Conservation (phyloP, 92 coral and sea anemone species). For the Ricordea florida region DNA sequence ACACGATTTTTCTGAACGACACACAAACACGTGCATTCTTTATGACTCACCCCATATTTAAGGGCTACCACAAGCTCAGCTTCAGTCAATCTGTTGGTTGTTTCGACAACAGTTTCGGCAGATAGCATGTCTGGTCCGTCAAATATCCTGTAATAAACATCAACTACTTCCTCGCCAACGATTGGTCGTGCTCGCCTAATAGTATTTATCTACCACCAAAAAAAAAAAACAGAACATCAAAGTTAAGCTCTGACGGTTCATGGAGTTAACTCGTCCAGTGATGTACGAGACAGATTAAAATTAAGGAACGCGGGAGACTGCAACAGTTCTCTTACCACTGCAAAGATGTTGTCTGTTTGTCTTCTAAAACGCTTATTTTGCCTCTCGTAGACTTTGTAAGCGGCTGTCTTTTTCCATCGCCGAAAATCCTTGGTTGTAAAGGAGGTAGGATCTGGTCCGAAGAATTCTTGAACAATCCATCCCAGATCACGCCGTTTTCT, state of each 20-base stretch:
- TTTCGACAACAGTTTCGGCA: slow-evolving; percentile 46
- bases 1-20: no score
- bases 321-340: slow-evolving; percentile 26
- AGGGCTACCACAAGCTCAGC: slow-evolving; percentile 35
- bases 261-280: no score
- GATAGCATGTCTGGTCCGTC: slow-evolving; percentile 34
- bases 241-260: neutral
- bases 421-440: neutral
- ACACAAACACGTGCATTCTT: no score
- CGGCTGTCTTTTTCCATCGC: neutral
- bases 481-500: slow-evolving; percentile 16
- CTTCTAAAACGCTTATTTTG: slow-evolving; percentile 33
- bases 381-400: neutral
- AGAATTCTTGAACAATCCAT: neutral
- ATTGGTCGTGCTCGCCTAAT: slow-evolving; percentile 49
- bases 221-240: neutral
- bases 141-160: slow-evolving; percentile 57
- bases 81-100: slow-evolving; percentile 31
- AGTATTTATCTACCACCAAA: slow-evolving; percentile 17
- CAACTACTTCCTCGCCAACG: slow-evolving; percentile 50
- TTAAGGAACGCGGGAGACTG: neutral
- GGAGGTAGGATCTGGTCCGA: neutral
- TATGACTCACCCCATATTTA: slow-evolving; percentile 30
- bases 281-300: no score
- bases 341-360: slow-evolving; percentile 44